Base-by-base conservation (phyloP, 2,797 vertebrate genomes). In the Sebastes hopkinsi region DNA sequence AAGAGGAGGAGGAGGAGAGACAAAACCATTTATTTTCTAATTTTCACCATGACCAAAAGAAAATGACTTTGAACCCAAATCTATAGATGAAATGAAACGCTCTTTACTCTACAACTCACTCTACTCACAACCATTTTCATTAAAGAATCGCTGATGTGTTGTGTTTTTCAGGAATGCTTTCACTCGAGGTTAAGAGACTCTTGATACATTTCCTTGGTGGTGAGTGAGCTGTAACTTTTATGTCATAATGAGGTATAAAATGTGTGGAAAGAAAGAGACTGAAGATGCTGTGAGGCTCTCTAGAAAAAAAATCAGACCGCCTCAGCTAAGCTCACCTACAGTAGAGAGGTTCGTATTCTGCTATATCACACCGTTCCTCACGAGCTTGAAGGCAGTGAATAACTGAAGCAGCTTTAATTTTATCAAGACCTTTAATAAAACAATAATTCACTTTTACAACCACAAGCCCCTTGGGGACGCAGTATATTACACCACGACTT, bases 101-200 rank as follows among this genome's bases (percentile, higher is more conserved):
- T 22, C 66, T 88, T 85, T 89, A 38, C 70, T 79, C 64, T 64
- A 58, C 56, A 81, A 79, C 55, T 83, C 76, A 68, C 67, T 52
- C 50, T 16, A 46, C 42, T 52, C 18, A 52, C 50, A 52, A 29
- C 64, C 72, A 68, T 74, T 89, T 87, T 86, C 73, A 88, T 91
- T 88, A 75, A 73, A 56, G 60, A 90, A 83, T 65, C 80, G 87
- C 83, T 87, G 85, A 89, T 84, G 55, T 72, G 30, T 54, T 54
- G 79, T 71, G 34, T 18, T 80, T 70, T 90, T 67, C 69, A 67
- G 61, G 27, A 75, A 80, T 60, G 23, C 73, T 61, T 87, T 85
- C 50, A 71, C 55, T 67, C 5, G 2, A 62, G 68, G 64, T 72
- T 75, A 74, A 84, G 54, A 54, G 60, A 42, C 65, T 52, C 50